Conservation (phyloP, 2,113 vertebrate species). For the Vulpes lagopus region DNA sequence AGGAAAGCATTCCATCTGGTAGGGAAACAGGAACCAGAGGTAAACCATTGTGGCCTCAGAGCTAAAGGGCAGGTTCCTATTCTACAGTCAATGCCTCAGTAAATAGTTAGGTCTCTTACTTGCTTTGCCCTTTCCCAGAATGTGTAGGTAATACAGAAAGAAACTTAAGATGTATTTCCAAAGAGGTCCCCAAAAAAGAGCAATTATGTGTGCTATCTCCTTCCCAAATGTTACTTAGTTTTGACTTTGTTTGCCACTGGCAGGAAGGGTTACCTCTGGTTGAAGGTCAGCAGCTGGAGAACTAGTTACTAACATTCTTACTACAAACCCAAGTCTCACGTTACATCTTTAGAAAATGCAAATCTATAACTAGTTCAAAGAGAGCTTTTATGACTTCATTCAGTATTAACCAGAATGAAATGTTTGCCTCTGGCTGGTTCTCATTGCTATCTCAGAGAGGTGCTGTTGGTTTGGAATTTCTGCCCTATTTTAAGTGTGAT, state of each 20-base stretch:
- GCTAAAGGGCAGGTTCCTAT: not conserved
- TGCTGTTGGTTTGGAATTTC: not conserved
- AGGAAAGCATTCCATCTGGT: not conserved
- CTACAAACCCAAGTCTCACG: not conserved
- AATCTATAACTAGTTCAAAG: not conserved
- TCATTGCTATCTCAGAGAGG: not conserved
- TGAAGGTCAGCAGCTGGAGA: not conserved
- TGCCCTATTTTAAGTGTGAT: not conserved
- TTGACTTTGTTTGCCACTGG: not conserved
- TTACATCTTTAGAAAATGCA: not conserved
- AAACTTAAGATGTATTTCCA: not conserved
- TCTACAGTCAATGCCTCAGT: not conserved
- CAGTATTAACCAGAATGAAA: constrained; percentile 38
- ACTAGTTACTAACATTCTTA: not conserved
- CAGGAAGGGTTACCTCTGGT: not conserved
- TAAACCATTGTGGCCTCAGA: not conserved
- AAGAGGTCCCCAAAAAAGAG: not conserved
- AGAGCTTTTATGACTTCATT: constrained; percentile 40
- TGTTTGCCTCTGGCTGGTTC: constrained; percentile 42
- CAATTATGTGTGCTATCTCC: not conserved
- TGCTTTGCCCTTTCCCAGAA: not conserved
- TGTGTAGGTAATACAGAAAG: not conserved
- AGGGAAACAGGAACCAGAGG: no score
- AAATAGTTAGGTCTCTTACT: not conserved
- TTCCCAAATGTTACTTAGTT: not conserved